These are phyloP conservation scores for Corythornis leucogaster DNA, from an alignment of 2,797 vertebrate species.

Conservation along the genomic window DNA sequence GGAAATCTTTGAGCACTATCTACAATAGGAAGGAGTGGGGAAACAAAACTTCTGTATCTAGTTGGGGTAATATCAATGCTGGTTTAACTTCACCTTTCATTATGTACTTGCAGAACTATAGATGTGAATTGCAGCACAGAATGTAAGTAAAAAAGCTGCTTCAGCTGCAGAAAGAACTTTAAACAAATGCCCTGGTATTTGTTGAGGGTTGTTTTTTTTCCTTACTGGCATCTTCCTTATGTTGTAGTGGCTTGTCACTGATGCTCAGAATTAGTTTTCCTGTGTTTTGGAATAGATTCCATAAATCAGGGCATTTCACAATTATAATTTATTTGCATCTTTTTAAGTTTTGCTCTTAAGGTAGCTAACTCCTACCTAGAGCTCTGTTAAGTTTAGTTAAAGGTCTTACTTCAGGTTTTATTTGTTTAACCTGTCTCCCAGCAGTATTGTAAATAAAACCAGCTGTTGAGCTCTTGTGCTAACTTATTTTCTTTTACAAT, in stretches of 20 bases:
- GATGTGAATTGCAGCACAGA: neutral
- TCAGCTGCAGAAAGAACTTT: neutral
- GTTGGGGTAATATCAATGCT: neutral
- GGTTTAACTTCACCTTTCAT: neutral
- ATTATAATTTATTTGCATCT: neutral
- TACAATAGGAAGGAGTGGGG: neutral
- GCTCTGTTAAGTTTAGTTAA: neutral
- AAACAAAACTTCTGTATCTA: neutral
- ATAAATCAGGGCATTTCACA: neutral
- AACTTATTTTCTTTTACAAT: neutral
- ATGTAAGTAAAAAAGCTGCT: neutral
- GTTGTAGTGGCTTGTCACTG: neutral
- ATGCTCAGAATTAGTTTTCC: neutral
- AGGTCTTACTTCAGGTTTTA: neutral
- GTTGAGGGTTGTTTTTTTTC: neutral
- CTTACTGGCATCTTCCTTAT: neutral
- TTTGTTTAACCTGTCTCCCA: neutral
- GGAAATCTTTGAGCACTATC: neutral
- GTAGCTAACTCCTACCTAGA: neutral
- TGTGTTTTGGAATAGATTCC: neutral
- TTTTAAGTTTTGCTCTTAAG: neutral
- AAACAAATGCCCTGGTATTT: neutral
- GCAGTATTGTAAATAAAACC: conserved; percentile 4
- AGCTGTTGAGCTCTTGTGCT: neutral
- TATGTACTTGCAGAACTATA: neutral